Base-by-base conservation (phyloP, 2,113 vertebrate genomes). In the Leuciscus idus region DNA sequence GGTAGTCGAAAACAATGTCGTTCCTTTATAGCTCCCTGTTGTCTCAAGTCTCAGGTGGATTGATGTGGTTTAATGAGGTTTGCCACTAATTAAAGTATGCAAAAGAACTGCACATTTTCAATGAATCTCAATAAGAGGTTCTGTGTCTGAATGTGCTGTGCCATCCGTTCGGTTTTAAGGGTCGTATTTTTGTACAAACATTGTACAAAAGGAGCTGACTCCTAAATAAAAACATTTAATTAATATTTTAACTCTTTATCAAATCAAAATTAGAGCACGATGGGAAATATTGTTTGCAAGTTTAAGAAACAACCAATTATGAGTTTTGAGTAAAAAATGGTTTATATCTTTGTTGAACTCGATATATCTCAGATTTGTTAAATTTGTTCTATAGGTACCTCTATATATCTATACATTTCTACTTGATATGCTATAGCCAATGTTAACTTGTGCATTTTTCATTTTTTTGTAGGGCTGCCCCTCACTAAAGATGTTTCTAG, bases 1-100 rank as follows among this genome's bases (percentile, higher is more conserved):
- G 59, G 30, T 28, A 26, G 78, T 64, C 15, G 13, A 81, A 64
- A 64, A 62, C 36, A 62, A n/a, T 75, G 52, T 6, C 39, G 36
- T 61, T 61, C 70, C 19, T 48, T 59, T 62, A 3, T 26, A 61
- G 83, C 23, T 75, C 83, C 52, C 36, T 55, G 78, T 80, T 81
- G 36, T 46, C 33, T 81, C 21, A 46, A 81, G 59, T 55, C 70
- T 50, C 64, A 9, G 43, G 82, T 84, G 81, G 68, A 39, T 43
- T 39, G 19, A 39, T 72, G 68, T 12, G 23, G 48, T 48, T 74
- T 74, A 74, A 46, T 74, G 72, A 72, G 36, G 12, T 74, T 74
- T 46, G 23, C 9, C 43, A 48, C 43, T 7, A 15, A 48, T 74
- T 74, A 4, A 46, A 74, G n/a, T 26, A 8, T 13, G n/a, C 13